These are phyloP conservation scores for Amblyteles armatorius DNA, from an alignment of 2,888 invertebrate species.

Conservation along the genomic window DNA sequence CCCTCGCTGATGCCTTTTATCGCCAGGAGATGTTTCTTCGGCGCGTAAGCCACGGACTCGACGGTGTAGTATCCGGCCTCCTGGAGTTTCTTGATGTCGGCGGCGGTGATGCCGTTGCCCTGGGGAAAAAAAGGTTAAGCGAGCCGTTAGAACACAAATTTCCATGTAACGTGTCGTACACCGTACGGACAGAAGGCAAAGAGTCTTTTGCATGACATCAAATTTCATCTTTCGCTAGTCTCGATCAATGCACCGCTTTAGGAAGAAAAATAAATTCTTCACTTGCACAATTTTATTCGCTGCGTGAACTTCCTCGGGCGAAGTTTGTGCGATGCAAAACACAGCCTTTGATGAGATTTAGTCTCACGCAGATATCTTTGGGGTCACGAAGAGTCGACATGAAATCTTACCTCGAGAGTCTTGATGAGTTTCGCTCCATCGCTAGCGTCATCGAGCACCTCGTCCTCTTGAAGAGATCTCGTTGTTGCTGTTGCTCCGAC, in stretches of 20 bases:
- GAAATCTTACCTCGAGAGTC: conserved; percentile 76
- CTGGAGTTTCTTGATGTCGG: conserved; percentile 96
- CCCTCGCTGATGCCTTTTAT: conserved; percentile 99
- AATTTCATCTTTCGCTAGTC: too few relatives aligned
- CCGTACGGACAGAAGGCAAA: too few relatives aligned
- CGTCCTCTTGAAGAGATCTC: conserved; percentile 73
- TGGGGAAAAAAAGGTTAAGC: conserved; percentile 82
- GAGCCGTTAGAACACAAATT: neutral
- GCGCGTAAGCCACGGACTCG: conserved; percentile 97
- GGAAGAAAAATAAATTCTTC: too few relatives aligned
- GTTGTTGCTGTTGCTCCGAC: conserved; percentile 71
- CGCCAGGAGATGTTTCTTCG: conserved; percentile 94
- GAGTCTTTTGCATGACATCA: too few relatives aligned
- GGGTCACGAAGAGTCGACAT: neutral
- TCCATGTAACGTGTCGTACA: neutral
- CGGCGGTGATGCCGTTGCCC: conserved; percentile 96
- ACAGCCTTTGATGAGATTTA: neutral
- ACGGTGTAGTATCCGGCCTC: conserved; percentile 98
- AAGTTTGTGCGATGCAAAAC: neutral
- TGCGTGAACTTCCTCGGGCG: too few relatives aligned
- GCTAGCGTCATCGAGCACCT: conserved; percentile 73
- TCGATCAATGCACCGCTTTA: too few relatives aligned
- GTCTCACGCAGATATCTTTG: neutral
- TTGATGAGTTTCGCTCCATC: conserved; percentile 79
- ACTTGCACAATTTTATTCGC: too few relatives aligned